Evolutionary conservation across 2,888 invertebrate species (phyloP).

Genomic region (Athetis lepigone): DNA sequence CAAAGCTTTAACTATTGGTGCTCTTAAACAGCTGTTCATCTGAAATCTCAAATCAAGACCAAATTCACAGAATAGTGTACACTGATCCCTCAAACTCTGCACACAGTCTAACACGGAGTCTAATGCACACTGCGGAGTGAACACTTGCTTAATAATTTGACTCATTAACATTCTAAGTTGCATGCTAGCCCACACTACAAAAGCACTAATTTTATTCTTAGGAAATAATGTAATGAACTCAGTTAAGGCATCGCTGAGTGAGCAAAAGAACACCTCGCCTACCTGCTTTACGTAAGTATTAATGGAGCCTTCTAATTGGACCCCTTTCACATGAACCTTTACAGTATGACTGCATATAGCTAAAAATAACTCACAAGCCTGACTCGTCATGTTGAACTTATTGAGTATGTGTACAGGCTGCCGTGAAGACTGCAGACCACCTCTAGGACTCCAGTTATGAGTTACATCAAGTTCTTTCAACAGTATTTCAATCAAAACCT

Average conservation of each 20-base stretch:
- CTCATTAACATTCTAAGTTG: constrained; percentile 95
- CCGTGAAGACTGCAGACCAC: constrained; percentile 96
- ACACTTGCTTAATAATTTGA: constrained; percentile 96
- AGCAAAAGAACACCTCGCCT: constrained; percentile 95
- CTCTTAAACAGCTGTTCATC: constrained; percentile 95
- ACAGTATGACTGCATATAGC: constrained; percentile 95
- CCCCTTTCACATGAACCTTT: constrained; percentile 94
- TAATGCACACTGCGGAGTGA: constrained; percentile 96
- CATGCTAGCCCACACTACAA: constrained; percentile 97
- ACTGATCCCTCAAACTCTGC: constrained; percentile 94
- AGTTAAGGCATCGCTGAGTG: constrained; percentile 93
- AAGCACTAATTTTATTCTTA: constrained; percentile 91
- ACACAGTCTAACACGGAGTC: constrained; percentile 96
- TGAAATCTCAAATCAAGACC: constrained; percentile 98
- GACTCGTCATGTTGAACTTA: constrained; percentile 92
- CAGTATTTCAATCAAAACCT: constrained; percentile 95
- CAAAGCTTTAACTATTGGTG: constrained; percentile 94
- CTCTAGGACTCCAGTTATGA: constrained; percentile 97
- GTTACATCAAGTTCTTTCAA: constrained; percentile 97
- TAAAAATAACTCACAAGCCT: constrained; percentile 96
- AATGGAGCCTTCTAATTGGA: constrained; percentile 95
- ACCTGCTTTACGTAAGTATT: constrained; percentile 95
- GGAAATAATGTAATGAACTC: constrained; percentile 94
- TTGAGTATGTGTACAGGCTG: constrained; percentile 96
- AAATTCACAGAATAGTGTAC: constrained; percentile 90